These are phyloP conservation scores for Nannoperca obscura DNA, from an alignment of 2,797 vertebrate genomes.

Conservation along the genomic window DNA sequence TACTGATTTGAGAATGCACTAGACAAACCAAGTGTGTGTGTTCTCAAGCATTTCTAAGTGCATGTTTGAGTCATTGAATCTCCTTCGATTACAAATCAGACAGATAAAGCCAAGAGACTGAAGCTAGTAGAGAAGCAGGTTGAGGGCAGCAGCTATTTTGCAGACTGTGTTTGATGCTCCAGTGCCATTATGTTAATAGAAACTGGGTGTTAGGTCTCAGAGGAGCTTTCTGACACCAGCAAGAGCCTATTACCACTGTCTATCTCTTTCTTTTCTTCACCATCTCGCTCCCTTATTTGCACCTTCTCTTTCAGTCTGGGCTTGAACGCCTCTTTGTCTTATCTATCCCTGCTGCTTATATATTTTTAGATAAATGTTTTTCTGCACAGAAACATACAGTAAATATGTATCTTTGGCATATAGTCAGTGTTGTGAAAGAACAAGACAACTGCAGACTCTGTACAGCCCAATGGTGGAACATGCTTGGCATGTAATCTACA, in stretches of 20 bases:
- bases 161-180: constrained; percentile 54
- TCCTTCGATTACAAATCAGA: constrained; percentile 26
- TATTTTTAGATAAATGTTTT: background rate
- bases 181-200: constrained; percentile 63
- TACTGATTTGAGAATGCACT: background rate
- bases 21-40: background rate
- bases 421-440: background rate
- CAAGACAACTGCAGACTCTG: background rate
- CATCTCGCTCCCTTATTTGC: background rate
- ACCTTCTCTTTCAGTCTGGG: background rate
- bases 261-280: constrained; percentile 34
- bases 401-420: background rate
- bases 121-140: background rate
- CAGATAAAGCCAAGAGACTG: background rate
- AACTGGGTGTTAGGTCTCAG: constrained; percentile 55
- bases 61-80: constrained; percentile 11
- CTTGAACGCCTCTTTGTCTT: background rate
- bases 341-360: background rate
- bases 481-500: background rate
- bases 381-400: background rate
- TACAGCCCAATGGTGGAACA: background rate
- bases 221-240: constrained; percentile 61
- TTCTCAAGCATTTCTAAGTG: background rate
- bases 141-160: constrained; percentile 32
- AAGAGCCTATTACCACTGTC: constrained; percentile 52